Evolutionary conservation across 2,113 vertebrate species (phyloP).

Genomic region (Stigmatopora nigra): DNA sequence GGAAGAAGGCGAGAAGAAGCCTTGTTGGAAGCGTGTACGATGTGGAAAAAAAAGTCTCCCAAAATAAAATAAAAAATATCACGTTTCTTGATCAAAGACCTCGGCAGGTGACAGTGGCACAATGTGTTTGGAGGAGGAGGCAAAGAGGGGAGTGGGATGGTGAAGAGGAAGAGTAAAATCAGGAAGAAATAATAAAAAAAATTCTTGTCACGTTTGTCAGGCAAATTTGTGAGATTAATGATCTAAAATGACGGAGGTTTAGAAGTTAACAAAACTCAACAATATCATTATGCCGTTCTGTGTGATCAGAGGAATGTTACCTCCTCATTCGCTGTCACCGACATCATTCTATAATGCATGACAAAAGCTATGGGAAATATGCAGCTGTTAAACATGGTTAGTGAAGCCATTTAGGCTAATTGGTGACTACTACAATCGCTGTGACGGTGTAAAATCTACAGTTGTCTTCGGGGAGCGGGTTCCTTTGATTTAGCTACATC

Average conservation of each 20-base stretch:
- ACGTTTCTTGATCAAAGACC: slow-evolving; percentile 72
- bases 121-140: slow-evolving; percentile 57
- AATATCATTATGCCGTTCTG: slow-evolving; percentile 42
- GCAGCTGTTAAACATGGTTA: background rate
- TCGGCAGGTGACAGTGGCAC: slow-evolving; percentile 54
- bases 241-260: slow-evolving; percentile 61
- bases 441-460: background rate
- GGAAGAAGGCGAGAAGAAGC: slow-evolving; percentile 43
- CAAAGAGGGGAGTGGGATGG: slow-evolving; percentile 50
- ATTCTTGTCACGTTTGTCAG: slow-evolving; percentile 63
- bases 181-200: slow-evolving; percentile 13
- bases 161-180: slow-evolving; percentile 5
- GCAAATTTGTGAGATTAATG: slow-evolving; percentile 59
- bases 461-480: background rate
- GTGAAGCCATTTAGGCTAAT: background rate
- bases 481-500: slow-evolving; percentile 2
- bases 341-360: background rate
- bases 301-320: slow-evolving; percentile 44
- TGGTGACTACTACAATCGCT: background rate
- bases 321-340: slow-evolving; percentile 19
- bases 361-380: background rate
- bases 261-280: slow-evolving; percentile 59
- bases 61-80: slow-evolving; percentile 37
- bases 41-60: slow-evolving; percentile 25
- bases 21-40: slow-evolving; percentile 54